These are phyloP conservation scores for Athripsodes cinereus DNA, from an alignment of 2,888 invertebrate genomes.

Conservation along the genomic window DNA sequence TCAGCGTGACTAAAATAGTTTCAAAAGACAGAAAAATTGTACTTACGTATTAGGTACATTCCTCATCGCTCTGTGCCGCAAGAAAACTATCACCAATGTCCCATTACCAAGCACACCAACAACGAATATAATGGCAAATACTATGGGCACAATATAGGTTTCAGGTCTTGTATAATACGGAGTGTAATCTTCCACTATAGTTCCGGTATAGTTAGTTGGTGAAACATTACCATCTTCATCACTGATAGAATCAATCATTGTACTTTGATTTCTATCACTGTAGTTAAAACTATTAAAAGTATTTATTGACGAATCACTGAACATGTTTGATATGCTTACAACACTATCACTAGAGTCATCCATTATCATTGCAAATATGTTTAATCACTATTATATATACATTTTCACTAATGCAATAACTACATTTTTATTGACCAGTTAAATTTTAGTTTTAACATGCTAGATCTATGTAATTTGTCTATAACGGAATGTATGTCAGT, in stretches of 20 bases:
- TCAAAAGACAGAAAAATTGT: too few species aligned
- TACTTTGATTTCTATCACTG: not conserved
- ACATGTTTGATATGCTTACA: too few species aligned
- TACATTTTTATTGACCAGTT: too few species aligned
- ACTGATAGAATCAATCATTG: not conserved
- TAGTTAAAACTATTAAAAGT: not conserved
- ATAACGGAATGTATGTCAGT: too few species aligned
- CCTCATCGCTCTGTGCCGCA: slow-evolving; percentile 73
- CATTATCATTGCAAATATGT: too few species aligned
- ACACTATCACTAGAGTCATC: too few species aligned
- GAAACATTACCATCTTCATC: not conserved
- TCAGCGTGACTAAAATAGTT: too few species aligned
- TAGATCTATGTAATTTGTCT: too few species aligned
- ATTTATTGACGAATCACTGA: too few species aligned
- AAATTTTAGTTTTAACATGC: too few species aligned
- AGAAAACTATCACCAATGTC: slow-evolving; percentile 74
- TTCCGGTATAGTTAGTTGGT: slow-evolving; percentile 9
- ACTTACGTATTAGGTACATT: slow-evolving; percentile 79
- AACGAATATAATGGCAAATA: slow-evolving; percentile 81
- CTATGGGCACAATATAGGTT: slow-evolving; percentile 79
- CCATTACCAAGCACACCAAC: slow-evolving; percentile 88
- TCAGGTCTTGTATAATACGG: slow-evolving; percentile 72
- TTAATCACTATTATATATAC: too few species aligned
- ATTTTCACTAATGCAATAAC: too few species aligned
- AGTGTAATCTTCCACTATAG: slow-evolving; percentile 46